Percentiles rank a stretch among this genome's conserved stretches.
Evolutionary conservation across 2,113 vertebrate species (phyloP).

Genomic region (Manacus vitellinus): DNA sequence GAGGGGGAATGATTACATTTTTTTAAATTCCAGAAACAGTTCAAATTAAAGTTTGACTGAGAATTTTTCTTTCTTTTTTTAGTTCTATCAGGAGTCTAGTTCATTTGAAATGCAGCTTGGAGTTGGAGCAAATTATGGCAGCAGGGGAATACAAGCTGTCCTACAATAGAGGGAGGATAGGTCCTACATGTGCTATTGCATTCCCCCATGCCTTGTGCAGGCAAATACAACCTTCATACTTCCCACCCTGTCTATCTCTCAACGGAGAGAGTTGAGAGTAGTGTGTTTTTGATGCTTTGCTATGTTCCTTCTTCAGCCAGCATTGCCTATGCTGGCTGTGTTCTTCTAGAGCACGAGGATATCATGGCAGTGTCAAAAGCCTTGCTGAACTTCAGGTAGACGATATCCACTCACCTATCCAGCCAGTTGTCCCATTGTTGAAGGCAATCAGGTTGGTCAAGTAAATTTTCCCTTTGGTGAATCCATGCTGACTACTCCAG

Average conservation of each 20-base stretch:
- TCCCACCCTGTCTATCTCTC: background rate
- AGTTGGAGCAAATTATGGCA: background rate
- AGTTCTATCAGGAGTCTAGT: background rate
- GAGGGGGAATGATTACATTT: background rate
- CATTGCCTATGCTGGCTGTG: background rate
- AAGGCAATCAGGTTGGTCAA: background rate
- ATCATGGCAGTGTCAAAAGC: background rate
- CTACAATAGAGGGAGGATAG: background rate
- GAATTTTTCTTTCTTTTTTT: background rate
- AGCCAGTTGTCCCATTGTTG: background rate
- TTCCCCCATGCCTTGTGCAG: background rate
- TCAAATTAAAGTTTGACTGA: background rate
- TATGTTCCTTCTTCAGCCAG: background rate
- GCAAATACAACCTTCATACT: background rate
- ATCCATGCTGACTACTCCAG: background rate
- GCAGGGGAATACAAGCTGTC: background rate
- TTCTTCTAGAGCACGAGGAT: background rate
- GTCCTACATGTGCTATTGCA: accelerated
- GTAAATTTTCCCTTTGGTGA: background rate
- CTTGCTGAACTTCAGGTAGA: background rate
- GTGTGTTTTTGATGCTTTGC: background rate
- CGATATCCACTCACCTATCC: background rate
- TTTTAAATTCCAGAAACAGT: background rate
- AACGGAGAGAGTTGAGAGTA: background rate
- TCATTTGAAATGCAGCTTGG: background rate